Base-by-base conservation (phyloP, 2,797 vertebrate genomes). In the Sebastes minor region DNA sequence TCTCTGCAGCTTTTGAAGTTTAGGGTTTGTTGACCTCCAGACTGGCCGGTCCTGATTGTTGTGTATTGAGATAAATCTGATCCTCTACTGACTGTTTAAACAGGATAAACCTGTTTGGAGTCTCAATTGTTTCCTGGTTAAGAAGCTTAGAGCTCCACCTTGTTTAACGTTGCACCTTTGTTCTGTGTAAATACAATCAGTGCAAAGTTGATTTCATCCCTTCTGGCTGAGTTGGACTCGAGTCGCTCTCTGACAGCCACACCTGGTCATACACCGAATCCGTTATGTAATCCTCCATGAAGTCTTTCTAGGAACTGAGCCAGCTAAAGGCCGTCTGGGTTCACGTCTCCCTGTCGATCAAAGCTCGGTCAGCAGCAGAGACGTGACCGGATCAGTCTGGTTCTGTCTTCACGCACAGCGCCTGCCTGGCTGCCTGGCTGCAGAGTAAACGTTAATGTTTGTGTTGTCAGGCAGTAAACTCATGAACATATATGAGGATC, bases 301-400 rank as follows among this genome's bases (percentile, higher is more conserved):
- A 9, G 6, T 33, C 52, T 71, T 64, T 85, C 74, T 71, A 81
- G 67, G 77, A 86, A 75, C 6, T 5, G 30, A 80, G 68, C n/a
- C 70, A 77, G 22, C 60, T 33, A 12, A 76, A 64, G 71, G 65
- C 38, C 60, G 28, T 38, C 42, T 42, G 60, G 18, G 59, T 27
- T 63, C 72, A 71, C 25, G 33, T 62, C 30, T 23, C 56, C 66
- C 10, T 7, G 33, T 23, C 1, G 62, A 60, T 83, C 76, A 83
- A 77, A 89, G 88, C 63, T 80, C 79, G 78, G 56, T 1, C 22
- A 14, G 32, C 59, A 82, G 62, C 74, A 83, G 75, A 18, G 63
- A 23, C 16, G 2, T 72, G 60, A 59, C 79, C 14, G 42, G 65
- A 42, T 67, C 33, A 1, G 62, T 35, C 66, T 25, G 28, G 38